These are phyloP conservation scores for Berghia stephanieae DNA, from an alignment of 1,140 invertebrate genomes.

Conservation along the genomic window DNA sequence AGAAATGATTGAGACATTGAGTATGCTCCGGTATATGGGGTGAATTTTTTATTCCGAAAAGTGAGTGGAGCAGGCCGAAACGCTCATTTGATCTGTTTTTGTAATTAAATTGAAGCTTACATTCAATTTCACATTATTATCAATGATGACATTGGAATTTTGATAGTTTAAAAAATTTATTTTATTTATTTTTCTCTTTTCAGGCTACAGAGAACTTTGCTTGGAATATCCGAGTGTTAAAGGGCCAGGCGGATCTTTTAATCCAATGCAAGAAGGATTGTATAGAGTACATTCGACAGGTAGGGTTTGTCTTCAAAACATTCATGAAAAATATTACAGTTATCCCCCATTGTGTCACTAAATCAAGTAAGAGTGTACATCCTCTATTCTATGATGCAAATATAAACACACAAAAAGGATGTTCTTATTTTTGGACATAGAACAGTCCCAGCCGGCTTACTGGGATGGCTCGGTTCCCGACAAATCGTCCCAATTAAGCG, in stretches of 20 bases:
- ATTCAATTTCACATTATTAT: neutral
- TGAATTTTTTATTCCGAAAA: too few species aligned
- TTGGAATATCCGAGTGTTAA: slow-evolving; percentile 72
- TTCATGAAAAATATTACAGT: neutral
- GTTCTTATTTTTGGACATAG: neutral
- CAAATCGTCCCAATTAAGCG: too few species aligned
- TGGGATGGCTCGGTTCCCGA: too few species aligned
- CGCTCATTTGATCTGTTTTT: too few species aligned
- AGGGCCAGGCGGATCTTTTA: slow-evolving; percentile 71
- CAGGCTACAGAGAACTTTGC: slow-evolving; percentile 71
- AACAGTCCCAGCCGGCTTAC: too few species aligned
- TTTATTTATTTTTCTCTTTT: slow-evolving; percentile 8
- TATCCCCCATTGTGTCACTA: neutral
- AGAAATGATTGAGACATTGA: too few species aligned
- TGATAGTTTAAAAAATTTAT: neutral
- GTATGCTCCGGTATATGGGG: too few species aligned
- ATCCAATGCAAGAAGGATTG: slow-evolving; percentile 60
- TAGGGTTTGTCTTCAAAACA: slow-evolving; percentile 18
- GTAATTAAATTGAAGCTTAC: too few species aligned
- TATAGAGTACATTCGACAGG: slow-evolving; percentile 62
- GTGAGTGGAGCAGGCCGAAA: too few species aligned
- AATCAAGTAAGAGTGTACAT: neutral
- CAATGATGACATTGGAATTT: neutral
- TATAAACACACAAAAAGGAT: neutral
- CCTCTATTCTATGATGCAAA: neutral